Evolutionary conservation across 2,888 invertebrate species (phyloP).

Genomic region (Xestia ashworthii): DNA sequence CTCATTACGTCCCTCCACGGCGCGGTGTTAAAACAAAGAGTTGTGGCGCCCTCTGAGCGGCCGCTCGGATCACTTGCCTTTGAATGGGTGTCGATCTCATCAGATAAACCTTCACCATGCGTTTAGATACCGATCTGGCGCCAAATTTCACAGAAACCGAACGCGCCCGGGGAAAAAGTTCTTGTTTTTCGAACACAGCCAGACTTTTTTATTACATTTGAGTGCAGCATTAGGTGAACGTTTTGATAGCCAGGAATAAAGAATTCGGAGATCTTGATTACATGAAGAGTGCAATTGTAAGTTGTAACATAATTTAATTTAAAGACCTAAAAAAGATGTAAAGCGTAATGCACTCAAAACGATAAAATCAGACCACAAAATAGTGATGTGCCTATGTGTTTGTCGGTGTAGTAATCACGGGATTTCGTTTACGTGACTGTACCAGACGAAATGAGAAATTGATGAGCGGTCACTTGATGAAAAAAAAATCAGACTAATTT

Average conservation of each 20-base stretch:
- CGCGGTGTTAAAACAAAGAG: slow-evolving; percentile 82
- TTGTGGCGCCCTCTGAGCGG: slow-evolving; percentile 75
- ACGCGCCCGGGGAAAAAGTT: slow-evolving; percentile 69
- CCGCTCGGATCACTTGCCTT: slow-evolving; percentile 74
- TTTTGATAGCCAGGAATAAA: slow-evolving; percentile 26
- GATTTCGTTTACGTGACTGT: slow-evolving; percentile 68
- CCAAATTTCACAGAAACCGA: slow-evolving; percentile 88
- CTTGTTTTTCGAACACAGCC: slow-evolving; percentile 68
- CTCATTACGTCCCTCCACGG: slow-evolving; percentile 78
- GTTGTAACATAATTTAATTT: neutral
- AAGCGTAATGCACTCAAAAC: slow-evolving; percentile 28
- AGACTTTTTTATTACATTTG: slow-evolving; percentile 51
- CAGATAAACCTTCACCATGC: slow-evolving; percentile 77
- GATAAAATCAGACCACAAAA: slow-evolving; percentile 44
- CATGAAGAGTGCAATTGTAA: neutral
- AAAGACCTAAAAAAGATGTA: neutral
- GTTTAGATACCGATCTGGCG: slow-evolving; percentile 85
- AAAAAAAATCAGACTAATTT: slow-evolving; percentile 79
- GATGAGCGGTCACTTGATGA: slow-evolving; percentile 81
- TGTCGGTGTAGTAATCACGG: slow-evolving; percentile 68
- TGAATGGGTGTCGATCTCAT: slow-evolving; percentile 84
- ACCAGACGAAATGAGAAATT: slow-evolving; percentile 82
- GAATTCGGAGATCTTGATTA: slow-evolving; percentile 25
- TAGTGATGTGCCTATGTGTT: slow-evolving; percentile 61
- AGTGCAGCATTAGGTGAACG: slow-evolving; percentile 29